Conservation (phyloP, 2,888 invertebrate species). For the Coecobrya sp. region DNA sequence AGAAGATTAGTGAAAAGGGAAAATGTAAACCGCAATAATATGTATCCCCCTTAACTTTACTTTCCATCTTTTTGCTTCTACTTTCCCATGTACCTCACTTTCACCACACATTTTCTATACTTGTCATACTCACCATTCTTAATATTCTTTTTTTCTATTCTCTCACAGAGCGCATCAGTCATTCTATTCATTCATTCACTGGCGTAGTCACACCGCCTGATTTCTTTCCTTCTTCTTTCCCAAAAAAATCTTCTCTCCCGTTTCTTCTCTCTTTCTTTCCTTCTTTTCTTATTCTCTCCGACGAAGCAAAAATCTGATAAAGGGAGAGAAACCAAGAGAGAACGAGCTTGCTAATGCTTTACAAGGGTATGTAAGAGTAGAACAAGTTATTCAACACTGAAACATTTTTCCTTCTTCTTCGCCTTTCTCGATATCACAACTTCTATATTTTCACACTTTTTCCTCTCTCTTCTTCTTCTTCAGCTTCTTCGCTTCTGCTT, state of each 20-base stretch:
- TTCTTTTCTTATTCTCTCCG: neutral
- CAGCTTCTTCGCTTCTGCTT: slow-evolving; percentile 13
- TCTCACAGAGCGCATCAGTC: slow-evolving; percentile 1
- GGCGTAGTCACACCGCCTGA: neutral
- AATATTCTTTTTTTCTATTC: neutral
- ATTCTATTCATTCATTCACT: slow-evolving; percentile 16
- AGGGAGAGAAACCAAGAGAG: neutral
- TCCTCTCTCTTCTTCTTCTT: neutral
- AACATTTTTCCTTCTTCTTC: neutral
- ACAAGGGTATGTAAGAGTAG: slow-evolving; percentile 1
- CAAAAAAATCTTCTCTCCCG: neutral
- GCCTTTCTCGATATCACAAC: neutral
- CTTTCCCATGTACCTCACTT: neutral
- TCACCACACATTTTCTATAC: neutral
- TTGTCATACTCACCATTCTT: neutral
- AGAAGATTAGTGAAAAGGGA: too few species aligned
- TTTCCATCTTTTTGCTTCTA: neutral
- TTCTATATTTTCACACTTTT: slow-evolving; percentile 11
- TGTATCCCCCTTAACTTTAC: neutral
- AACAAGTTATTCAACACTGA: slow-evolving; percentile 47
- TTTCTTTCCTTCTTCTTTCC: neutral
- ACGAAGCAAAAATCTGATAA: neutral
- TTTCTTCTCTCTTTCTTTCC: neutral
- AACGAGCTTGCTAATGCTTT: neutral
- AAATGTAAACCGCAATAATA: too few species aligned